Evolutionary conservation across 2,888 invertebrate genomes (phyloP).

Genomic region (Tethea ocularis): DNA sequence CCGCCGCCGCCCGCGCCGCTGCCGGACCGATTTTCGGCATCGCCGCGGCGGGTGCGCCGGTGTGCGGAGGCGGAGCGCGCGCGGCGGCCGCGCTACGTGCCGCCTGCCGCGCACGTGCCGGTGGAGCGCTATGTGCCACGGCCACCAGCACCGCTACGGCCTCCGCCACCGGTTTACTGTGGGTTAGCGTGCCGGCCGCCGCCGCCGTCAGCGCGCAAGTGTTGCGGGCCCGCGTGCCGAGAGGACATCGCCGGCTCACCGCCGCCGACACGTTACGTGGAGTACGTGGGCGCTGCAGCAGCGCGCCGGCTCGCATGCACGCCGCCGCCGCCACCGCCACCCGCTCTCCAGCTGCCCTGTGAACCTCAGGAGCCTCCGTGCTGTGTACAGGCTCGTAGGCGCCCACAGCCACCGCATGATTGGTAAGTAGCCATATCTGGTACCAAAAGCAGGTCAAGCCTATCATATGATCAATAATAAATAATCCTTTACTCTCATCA

Average conservation of each 20-base stretch:
- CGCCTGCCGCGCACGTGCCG: slow-evolving; percentile 88
- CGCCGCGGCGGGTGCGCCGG: slow-evolving; percentile 85
- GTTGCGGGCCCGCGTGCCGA: slow-evolving; percentile 76
- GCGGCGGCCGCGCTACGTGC: slow-evolving; percentile 84
- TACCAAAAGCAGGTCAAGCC: neutral
- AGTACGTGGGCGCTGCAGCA: slow-evolving; percentile 86
- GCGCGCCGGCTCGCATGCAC: slow-evolving; percentile 83
- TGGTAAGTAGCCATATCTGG: slow-evolving; percentile 73
- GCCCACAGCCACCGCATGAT: slow-evolving; percentile 83
- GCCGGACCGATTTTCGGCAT: slow-evolving; percentile 83
- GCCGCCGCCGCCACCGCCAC: slow-evolving; percentile 78
- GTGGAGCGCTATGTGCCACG: slow-evolving; percentile 89
- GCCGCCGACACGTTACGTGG: slow-evolving; percentile 82
- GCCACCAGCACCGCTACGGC: slow-evolving; percentile 76
- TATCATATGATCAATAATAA: neutral
- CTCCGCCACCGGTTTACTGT: slow-evolving; percentile 82
- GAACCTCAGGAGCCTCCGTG: slow-evolving; percentile 81
- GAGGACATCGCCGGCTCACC: slow-evolving; percentile 73
- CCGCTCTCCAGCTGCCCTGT: slow-evolving; percentile 75
- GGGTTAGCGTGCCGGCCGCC: slow-evolving; percentile 77
- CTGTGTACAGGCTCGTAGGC: slow-evolving; percentile 82
- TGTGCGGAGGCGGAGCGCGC: slow-evolving; percentile 87
- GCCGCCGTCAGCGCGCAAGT: slow-evolving; percentile 68
- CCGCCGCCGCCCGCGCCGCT: slow-evolving; percentile 86
- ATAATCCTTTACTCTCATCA: too few relatives aligned